Evolutionary conservation across 2,113 vertebrate species (phyloP).

Genomic region (Mastomys natalensis): DNA sequence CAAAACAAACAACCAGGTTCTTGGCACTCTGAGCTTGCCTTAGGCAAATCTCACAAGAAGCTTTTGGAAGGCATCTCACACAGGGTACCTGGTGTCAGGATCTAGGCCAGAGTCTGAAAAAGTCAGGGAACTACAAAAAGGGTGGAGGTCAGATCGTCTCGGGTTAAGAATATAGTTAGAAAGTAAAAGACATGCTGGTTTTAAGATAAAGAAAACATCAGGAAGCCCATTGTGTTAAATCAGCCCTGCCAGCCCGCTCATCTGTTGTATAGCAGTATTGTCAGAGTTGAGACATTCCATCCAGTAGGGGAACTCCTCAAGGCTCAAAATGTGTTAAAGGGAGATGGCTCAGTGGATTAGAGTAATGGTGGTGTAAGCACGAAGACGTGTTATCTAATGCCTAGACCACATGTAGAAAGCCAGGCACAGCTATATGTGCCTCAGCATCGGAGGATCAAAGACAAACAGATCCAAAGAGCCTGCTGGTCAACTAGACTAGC

Average conservation of each 20-base stretch:
- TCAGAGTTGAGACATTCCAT: background rate
- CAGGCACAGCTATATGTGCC: background rate
- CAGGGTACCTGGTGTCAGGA: background rate
- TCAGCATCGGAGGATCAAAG: background rate
- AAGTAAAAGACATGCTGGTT: background rate
- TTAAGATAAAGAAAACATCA: too few relatives aligned
- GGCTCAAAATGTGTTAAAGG: background rate
- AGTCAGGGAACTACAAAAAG: background rate
- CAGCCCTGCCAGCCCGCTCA: background rate
- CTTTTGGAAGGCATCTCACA: background rate
- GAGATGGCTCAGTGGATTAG: background rate
- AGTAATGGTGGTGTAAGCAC: background rate
- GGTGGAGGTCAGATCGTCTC: background rate
- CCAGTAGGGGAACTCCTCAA: background rate
- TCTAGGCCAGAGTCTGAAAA: background rate
- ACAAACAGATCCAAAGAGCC: background rate
- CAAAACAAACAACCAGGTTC: background rate
- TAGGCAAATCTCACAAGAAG: background rate
- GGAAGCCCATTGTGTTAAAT: background rate
- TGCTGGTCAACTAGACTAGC: background rate
- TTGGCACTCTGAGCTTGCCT: background rate
- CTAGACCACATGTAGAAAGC: background rate
- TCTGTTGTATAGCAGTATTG: background rate
- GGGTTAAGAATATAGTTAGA: background rate
- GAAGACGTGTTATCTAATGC: background rate